Evolutionary conservation across 1,140 invertebrate genomes (phyloP).

Genomic region (Drosophila baimaii): DNA sequence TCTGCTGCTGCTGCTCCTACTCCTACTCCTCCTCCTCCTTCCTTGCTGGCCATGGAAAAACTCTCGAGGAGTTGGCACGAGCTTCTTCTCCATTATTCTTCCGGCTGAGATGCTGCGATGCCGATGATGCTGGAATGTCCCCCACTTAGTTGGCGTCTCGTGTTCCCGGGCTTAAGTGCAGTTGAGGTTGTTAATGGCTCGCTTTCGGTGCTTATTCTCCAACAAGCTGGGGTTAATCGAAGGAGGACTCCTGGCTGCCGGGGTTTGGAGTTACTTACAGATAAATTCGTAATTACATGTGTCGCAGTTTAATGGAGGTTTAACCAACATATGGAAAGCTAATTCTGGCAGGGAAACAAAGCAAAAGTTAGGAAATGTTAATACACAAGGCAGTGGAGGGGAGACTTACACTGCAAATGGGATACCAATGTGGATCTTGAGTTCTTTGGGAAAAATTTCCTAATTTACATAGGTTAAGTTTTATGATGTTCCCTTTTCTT

Average conservation of each 20-base stretch:
- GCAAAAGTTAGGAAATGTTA: too few relatives aligned
- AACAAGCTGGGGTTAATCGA: constrained; percentile 28
- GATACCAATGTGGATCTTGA: too few relatives aligned
- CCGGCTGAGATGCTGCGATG: constrained; percentile 7
- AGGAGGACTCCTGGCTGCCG: too few relatives aligned
- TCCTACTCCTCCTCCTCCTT: neutral
- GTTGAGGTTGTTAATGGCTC: constrained; percentile 46
- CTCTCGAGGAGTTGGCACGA: constrained; percentile 36
- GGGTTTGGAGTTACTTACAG: neutral
- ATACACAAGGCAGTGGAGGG: neutral
- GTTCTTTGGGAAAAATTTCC: too few relatives aligned
- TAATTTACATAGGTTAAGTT: too few relatives aligned
- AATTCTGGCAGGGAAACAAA: too few relatives aligned
- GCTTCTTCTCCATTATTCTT: constrained; percentile 33
- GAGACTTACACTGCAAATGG: too few relatives aligned
- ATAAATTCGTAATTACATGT: constrained; percentile 7
- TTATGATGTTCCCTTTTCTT: too few relatives aligned
- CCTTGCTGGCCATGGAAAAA: neutral
- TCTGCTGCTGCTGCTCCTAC: neutral
- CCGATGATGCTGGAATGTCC: constrained; percentile 3
- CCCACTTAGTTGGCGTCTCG: constrained; percentile 37
- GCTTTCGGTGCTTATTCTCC: constrained; percentile 25
- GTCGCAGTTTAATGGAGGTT: neutral
- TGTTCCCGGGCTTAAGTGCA: constrained; percentile 42
- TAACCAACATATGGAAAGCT: neutral